phyloP scores from a whole-genome alignment of 2,113 vertebrate species.

The Colossoma macropomum region DNA sequence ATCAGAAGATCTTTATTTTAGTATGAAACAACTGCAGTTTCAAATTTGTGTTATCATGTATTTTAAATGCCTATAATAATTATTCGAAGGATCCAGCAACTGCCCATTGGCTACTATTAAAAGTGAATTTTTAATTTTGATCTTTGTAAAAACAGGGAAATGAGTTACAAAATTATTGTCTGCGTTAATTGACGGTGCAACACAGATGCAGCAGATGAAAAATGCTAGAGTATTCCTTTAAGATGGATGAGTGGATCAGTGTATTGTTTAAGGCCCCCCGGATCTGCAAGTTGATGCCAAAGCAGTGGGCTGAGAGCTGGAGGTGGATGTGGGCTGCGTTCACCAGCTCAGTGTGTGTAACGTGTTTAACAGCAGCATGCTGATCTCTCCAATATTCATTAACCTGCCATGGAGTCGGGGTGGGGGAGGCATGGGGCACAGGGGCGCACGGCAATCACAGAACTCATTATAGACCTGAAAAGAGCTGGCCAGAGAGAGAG shows the following conservation, averaged over 20 bases:
- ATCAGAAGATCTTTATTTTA: no score
- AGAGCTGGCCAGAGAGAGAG: constrained; percentile 59
- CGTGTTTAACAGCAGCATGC: constrained; percentile 91
- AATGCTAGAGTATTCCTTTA: background rate
- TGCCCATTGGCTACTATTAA: no score
- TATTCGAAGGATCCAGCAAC: no score
- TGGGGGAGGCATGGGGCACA: constrained; percentile 73
- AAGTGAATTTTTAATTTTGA: no score
- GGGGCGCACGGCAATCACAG: constrained; percentile 80
- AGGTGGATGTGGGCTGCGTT: constrained; percentile 25
- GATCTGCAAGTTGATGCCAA: constrained; percentile 75
- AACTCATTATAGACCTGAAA: constrained; percentile 77
- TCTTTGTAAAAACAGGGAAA: no score
- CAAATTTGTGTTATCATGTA: no score
- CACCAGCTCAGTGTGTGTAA: constrained; percentile 83
- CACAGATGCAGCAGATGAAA: no score
- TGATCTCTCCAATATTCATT: constrained; percentile 91
- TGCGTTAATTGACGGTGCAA: no score
- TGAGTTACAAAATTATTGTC: no score
- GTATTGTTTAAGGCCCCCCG: constrained; percentile 74
- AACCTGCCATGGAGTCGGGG: constrained; percentile 83
- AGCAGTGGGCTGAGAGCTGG: constrained; percentile 35
- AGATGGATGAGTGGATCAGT: background rate
- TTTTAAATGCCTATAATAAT: no score
- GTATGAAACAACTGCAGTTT: no score